phyloP scores from a whole-genome alignment of 2,797 vertebrate species.

The Dallia pectoralis region DNA sequence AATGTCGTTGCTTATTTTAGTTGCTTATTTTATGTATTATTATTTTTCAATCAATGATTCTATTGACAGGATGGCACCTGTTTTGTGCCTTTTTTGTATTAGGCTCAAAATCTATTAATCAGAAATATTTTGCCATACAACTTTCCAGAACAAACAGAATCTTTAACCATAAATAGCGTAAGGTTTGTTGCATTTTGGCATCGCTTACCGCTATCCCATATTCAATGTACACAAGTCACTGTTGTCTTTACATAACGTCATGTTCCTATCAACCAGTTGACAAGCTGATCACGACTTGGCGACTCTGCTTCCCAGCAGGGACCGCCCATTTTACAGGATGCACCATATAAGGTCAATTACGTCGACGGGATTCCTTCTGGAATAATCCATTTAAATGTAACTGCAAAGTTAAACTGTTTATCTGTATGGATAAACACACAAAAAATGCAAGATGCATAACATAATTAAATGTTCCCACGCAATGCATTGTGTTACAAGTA shows the following conservation, averaged over 20 bases:
- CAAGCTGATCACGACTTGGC: constrained; percentile 25
- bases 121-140: no score
- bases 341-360: constrained; percentile 96
- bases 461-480: fast-evolving
- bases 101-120: not conserved
- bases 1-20: no score
- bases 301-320: constrained; percentile 68
- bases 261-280: constrained; percentile 47
- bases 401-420: constrained; percentile 1
- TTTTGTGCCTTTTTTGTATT: no score
- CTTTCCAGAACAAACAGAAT: no score
- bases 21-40: not conserved
- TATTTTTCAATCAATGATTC: not conserved
- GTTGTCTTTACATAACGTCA: constrained; percentile 68
- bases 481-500: fast-evolving
- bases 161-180: not conserved
- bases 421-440: not conserved
- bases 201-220: constrained; percentile 34
- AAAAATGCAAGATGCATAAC: fast-evolving
- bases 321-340: constrained; percentile 86
- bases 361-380: constrained; percentile 89
- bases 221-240: constrained; percentile 47
- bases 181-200: not conserved
- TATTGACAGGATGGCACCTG: no score
- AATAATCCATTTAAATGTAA: constrained; percentile 63